Conservation (phyloP, 2,888 invertebrate genomes). For the Hyposoter didymator region DNA sequence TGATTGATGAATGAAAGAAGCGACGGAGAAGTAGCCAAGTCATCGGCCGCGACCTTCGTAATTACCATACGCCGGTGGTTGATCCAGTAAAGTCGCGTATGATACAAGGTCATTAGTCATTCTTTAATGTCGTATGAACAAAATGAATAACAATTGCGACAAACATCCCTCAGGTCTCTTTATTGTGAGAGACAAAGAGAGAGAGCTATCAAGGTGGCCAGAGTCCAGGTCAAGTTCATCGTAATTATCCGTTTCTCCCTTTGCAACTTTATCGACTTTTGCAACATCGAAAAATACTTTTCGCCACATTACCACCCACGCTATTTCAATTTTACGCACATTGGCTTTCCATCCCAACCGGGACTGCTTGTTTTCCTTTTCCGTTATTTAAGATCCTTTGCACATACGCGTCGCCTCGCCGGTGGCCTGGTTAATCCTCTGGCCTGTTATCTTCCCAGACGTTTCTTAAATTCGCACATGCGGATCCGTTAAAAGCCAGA, state of each 20-base stretch:
- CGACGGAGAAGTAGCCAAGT: conserved; percentile 42
- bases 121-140: background rate
- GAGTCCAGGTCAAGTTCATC: background rate
- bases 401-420: conserved; percentile 12
- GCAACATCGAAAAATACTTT: conserved; percentile 1
- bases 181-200: background rate
- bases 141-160: background rate
- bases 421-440: conserved; percentile 27
- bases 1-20: conserved; percentile 61
- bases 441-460: conserved; percentile 17
- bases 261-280: conserved; percentile 2
- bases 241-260: background rate
- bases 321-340: background rate
- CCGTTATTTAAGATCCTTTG: conserved; percentile 39
- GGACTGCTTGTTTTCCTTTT: conserved; percentile 38
- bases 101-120: conserved; percentile 1
- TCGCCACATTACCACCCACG: conserved; percentile 15
- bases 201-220: background rate
- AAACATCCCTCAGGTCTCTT: background rate
- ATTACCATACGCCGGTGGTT: conserved; percentile 42
- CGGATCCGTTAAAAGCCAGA: conserved; percentile 25
- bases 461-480: conserved; percentile 19
- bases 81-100: conserved; percentile 25
- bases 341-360: background rate
- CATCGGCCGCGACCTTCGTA: conserved; percentile 53